Percentiles rank a stretch among this genome's conserved stretches.
phyloP scores from a whole-genome alignment of 2,113 vertebrate species.

The Orcinus orca region DNA sequence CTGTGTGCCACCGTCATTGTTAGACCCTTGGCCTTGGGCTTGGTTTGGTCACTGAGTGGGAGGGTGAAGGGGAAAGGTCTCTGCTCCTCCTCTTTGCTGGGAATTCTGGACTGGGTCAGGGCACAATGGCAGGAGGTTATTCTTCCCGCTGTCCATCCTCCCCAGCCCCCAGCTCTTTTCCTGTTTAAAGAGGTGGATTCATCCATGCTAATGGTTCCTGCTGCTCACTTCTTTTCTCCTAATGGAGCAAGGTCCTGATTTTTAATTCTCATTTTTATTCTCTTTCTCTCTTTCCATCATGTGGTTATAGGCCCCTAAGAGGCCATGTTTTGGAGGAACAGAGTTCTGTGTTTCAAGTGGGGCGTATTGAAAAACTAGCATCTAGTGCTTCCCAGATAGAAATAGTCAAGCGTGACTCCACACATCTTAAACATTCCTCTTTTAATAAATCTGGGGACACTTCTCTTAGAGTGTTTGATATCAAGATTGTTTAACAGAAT shows the following conservation, averaged over 20 bases:
- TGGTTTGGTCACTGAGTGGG: neutral
- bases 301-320: neutral
- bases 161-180: neutral
- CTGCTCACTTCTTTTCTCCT: neutral
- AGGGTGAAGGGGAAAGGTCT: neutral
- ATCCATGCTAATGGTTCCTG: neutral
- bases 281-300: neutral
- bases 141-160: neutral
- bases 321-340: neutral
- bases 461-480: neutral
- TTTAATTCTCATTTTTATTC: neutral
- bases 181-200: neutral
- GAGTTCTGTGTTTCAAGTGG: neutral
- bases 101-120: conserved; percentile 4
- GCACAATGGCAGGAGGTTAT: neutral
- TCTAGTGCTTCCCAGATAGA: neutral
- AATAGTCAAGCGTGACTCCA: neutral
- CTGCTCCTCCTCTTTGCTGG: neutral
- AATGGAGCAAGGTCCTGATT: neutral
- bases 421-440: neutral
- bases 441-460: neutral
- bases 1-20: neutral
- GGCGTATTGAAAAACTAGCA: neutral
- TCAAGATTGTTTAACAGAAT: neutral
- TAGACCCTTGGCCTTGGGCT: conserved; percentile 33